Evolutionary conservation across 2,888 invertebrate genomes (phyloP), one percentile per base, ranked within the genome.

Genomic region (Caenorhabditis afra): DNA sequence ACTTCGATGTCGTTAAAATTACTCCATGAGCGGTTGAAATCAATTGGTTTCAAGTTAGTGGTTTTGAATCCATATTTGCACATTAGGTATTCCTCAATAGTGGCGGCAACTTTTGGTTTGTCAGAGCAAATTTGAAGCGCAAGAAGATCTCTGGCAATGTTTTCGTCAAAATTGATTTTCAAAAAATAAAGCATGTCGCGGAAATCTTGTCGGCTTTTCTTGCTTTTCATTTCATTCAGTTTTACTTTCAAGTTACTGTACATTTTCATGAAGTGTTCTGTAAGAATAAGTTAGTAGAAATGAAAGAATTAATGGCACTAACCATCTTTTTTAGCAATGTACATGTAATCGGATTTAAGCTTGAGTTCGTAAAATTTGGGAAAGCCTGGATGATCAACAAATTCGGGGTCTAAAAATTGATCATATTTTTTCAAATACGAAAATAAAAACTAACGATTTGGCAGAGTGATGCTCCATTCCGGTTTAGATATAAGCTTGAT

Each of bases 181-280:
- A 59, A 44, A 8, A 10, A n/a, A 1, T 44, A 22, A 8, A 59
- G 29, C 58, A 59, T 45, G 1, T 10, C 16, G 58, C 16, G n/a
- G 29, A 44, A 59, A 22, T 29, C 29, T 29, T 7, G 29, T 5
- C 7, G 3, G 4, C 7, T 7, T 29, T 29, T 29, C 4, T 29
- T 29, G 4, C 3, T 1, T 59, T 10, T n/a, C 22, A 41, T 7
- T 11, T 8, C 22, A n/a, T 23, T 59, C 11, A 4, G 10, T 29
- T 11, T 41, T 29, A 8, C 14, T 23, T 45, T 59, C 18, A 59
- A 16, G 23, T 18, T 29, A 10, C n/a, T 5, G 2, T 59, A 23
- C 58, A 44, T 59, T 59, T 22, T 59, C 45, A 59, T 44, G 23
- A 59, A 59, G 10, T n/a, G 3, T 23, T 59, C 58, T 59, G 58